Evolutionary conservation across 2,113 vertebrate genomes (phyloP).

Genomic region (Coreoperca whiteheadi): DNA sequence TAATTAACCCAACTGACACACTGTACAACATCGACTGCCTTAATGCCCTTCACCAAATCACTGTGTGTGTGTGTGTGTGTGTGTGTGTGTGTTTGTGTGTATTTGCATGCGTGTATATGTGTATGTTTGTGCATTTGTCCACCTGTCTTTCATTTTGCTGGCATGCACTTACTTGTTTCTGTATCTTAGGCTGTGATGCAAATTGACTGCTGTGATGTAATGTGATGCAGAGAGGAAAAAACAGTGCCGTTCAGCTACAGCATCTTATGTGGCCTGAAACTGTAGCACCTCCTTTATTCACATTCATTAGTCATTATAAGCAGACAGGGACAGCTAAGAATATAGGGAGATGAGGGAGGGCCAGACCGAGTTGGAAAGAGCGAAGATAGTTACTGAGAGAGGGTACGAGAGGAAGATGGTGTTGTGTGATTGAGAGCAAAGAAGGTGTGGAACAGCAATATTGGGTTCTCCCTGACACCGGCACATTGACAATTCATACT

Average conservation of each 20-base stretch:
- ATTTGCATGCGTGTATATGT: slow-evolving; percentile 6
- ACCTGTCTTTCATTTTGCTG: slow-evolving; percentile 31
- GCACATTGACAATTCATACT: background rate
- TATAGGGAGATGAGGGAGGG: background rate
- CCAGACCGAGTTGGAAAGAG: slow-evolving; percentile 10
- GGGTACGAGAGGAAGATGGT: background rate
- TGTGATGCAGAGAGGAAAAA: slow-evolving; percentile 32
- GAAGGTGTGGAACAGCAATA: slow-evolving; percentile 36
- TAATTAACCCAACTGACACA: slow-evolving; percentile 90
- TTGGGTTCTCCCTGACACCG: background rate
- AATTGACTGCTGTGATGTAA: slow-evolving; percentile 39
- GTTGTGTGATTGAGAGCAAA: slow-evolving; percentile 17
- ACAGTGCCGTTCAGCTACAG: background rate
- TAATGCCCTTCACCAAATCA: slow-evolving; percentile 32
- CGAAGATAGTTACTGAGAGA: background rate
- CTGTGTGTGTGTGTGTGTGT: slow-evolving; percentile 6
- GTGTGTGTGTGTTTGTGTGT: slow-evolving; percentile 16
- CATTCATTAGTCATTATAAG: slow-evolving; percentile 29
- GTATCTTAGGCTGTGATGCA: slow-evolving; percentile 27
- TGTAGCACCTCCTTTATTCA: slow-evolving; percentile 1
- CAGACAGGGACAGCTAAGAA: background rate
- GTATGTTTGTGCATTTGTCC: slow-evolving; percentile 37
- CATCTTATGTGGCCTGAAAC: slow-evolving; percentile 11
- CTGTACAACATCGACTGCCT: slow-evolving; percentile 42
- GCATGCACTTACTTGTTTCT: slow-evolving; percentile 25